Percentiles rank a stretch among this genome's conserved stretches.
Conservation (phyloP, 2,888 invertebrate genomes). For the Gymnoscelis rufifasciata region DNA sequence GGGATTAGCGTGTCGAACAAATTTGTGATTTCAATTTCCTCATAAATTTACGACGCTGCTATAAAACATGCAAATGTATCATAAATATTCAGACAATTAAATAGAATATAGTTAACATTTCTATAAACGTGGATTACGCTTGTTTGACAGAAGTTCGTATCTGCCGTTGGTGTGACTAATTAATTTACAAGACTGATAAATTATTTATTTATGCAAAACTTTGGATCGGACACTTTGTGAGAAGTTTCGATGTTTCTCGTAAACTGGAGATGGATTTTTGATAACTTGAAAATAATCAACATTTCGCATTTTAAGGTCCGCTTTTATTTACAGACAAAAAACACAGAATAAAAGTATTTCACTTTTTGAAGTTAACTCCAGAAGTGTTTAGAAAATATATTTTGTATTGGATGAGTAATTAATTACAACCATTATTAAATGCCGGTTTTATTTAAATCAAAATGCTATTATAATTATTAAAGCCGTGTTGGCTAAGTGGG, state of each 20-base stretch:
- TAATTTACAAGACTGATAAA: constrained; percentile 20
- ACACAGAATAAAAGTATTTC: too few relatives aligned
- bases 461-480: too few relatives aligned
- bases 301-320: too few relatives aligned
- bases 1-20: constrained; percentile 22
- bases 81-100: constrained; percentile 3
- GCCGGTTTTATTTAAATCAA: too few relatives aligned
- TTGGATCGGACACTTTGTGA: constrained; percentile 2
- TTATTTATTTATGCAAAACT: constrained; percentile 18
- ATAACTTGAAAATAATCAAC: background rate
- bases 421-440: too few relatives aligned
- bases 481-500: too few relatives aligned
- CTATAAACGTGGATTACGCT: constrained; percentile 11
- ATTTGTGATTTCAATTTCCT: constrained; percentile 19
- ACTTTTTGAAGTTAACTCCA: too few relatives aligned
- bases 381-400: too few relatives aligned
- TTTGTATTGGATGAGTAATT: too few relatives aligned
- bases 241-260: background rate
- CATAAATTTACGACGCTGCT: constrained; percentile 17
- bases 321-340: too few relatives aligned
- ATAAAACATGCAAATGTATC: constrained; percentile 19
- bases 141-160: constrained; percentile 14
- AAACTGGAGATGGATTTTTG: constrained; percentile 1
- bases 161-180: constrained; percentile 21
- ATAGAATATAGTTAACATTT: constrained; percentile 20